These are phyloP conservation scores for Peromyscus attwateri DNA, from an alignment of 2,797 vertebrate genomes.

Conservation along the genomic window DNA sequence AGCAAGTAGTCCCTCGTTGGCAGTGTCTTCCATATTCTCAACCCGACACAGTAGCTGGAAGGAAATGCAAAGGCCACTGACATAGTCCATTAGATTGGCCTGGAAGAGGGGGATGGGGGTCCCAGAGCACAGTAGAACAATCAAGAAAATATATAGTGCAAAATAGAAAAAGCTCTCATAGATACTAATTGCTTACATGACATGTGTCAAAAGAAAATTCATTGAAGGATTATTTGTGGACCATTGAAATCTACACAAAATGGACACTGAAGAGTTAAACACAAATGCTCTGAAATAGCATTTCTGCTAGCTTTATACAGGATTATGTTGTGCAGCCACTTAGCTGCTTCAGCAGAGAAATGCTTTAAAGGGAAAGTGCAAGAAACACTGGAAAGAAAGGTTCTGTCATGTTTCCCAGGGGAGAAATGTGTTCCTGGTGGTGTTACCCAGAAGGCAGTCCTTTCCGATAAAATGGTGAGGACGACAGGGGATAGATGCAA, in stretches of 20 bases:
- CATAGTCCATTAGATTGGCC: background rate
- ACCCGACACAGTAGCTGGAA: background rate
- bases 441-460: slow-evolving; percentile 70
- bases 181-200: background rate
- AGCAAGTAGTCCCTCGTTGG: background rate
- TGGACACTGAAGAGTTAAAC: slow-evolving; percentile 77
- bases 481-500: background rate
- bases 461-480: slow-evolving; percentile 62
- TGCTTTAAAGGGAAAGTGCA: slow-evolving; percentile 77
- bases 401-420: slow-evolving; percentile 72
- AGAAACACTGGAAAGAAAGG: slow-evolving; percentile 59
- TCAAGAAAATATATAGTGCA: background rate
- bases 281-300: slow-evolving; percentile 74
- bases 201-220: background rate
- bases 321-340: slow-evolving; percentile 82
- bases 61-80: background rate
- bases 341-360: slow-evolving; percentile 82
- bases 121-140: background rate
- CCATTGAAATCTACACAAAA: background rate
- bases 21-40: background rate
- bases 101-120: background rate
- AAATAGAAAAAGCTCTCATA: background rate
- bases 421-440: slow-evolving; percentile 54
- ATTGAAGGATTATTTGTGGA: background rate
- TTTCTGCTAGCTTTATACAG: slow-evolving; percentile 80